These are phyloP conservation scores for Pachyrhynchus sulphureomaculatus DNA, from an alignment of 1,140 invertebrate genomes.

Conservation along the genomic window DNA sequence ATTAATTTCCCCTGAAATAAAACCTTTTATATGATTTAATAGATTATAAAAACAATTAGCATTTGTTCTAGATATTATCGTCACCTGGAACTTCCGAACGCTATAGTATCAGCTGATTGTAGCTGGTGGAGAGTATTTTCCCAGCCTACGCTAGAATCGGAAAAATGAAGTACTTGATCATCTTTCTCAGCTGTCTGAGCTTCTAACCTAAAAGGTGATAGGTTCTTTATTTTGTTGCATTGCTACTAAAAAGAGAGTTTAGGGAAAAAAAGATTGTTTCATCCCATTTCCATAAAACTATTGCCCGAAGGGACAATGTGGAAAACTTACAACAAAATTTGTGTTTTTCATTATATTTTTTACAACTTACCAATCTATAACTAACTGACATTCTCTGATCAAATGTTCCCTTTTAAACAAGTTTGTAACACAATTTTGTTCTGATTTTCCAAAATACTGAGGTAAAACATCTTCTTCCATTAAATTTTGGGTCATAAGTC, in stretches of 20 bases:
- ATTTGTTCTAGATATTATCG: too few relatives aligned
- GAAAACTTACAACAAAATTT: too few relatives aligned
- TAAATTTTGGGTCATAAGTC: conserved; percentile 50
- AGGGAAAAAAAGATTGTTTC: too few relatives aligned
- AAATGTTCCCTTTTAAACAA: conserved; percentile 66
- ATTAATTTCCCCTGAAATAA: too few relatives aligned
- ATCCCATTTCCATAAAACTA: too few relatives aligned
- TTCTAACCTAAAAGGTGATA: conserved; percentile 61
- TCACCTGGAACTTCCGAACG: conserved; percentile 55
- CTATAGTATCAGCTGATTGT: conserved; percentile 56
- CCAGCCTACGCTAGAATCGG: conserved; percentile 79
- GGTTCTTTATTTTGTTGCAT: not conserved
- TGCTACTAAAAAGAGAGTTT: not conserved
- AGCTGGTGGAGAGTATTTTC: conserved; percentile 88
- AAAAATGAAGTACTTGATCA: conserved; percentile 68
- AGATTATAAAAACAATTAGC: too few relatives aligned
- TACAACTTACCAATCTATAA: conserved; percentile 77
- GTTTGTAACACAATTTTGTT: conserved; percentile 63
- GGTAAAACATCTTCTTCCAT: conserved; percentile 29
- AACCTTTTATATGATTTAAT: too few relatives aligned
- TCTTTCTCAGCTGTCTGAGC: conserved; percentile 73
- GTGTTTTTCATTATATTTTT: not conserved
- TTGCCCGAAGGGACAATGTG: too few relatives aligned
- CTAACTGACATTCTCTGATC: conserved; percentile 76
- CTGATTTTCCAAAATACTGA: conserved; percentile 53